Evolutionary conservation across 2,113 vertebrate species (phyloP), one percentile per base, ranked within the genome.

Genomic region (Artemisiospiza belli): DNA sequence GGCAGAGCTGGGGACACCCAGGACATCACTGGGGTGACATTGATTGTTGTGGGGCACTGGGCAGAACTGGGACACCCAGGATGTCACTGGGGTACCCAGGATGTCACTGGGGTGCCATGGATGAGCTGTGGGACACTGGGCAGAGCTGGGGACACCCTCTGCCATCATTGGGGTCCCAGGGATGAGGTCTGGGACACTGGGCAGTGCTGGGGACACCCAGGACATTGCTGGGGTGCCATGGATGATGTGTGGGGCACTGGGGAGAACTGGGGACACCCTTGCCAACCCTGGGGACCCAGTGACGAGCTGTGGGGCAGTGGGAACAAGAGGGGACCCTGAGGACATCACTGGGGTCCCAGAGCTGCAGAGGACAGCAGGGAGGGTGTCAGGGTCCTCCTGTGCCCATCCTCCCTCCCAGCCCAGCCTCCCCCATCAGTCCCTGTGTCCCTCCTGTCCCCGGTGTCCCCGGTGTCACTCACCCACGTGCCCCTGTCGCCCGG

Each of bases 401-500:
- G 1, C 21, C 41, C 41, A 6, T 31, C 44, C 1, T 15, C 57
- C 6, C 39, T 39, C 39, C 39, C 37, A 10, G 37, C 37, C 37
- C 37, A 5, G 37, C 37, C 37, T 31, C 44, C 1, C 17, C 57
- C 10, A 2, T 2, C 23, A 7, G 49, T 5, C 2, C 30, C 15
- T 11, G 18, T 27, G 54, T 55, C 52, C 16, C 23, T 8, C 6
- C 28, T 37, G 49, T 15, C 46, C 5, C 67, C 2, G 3, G 28
- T 31, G 49, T 19, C 46, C 5, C 62, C 2, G 2, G 33, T 28
- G 64, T 41, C 80, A 95, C 99, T 99, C 98, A 99, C 99, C 99
- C 99, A 99, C 55, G 98, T 98, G 80, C 98, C 99, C 97, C 98
- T 99, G 67, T 99, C 98, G 52, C 99, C 99, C 5, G 98, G 98